Base-by-base conservation (phyloP, 2,888 invertebrate species). In the Neuroscelio doddi region DNA sequence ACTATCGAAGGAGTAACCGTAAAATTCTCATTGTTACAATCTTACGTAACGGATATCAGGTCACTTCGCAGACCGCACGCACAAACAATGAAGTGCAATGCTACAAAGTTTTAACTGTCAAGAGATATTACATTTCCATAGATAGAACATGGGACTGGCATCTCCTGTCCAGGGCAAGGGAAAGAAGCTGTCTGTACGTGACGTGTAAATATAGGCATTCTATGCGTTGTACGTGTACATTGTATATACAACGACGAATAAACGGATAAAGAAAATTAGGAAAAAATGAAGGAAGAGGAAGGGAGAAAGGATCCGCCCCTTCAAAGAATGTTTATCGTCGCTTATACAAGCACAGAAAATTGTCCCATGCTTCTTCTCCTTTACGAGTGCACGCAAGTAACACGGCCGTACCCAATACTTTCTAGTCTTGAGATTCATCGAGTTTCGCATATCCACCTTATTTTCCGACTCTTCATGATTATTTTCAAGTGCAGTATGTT, bases 251-350 rank as follows among this genome's bases (percentile, higher is more conserved):
- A 32, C 36, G n/a, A 10, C 30, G 38, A 46, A 45, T 41, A 15
- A 41, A 32, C 34, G 52, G 29, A 30, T 29, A 49, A 52, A 50
- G 45, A 57, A 32, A 27, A 53, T 27, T 38, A 34, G 55, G 39
- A 45, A 56, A 59, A 50, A 41, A 39, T 12, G 17, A n/a, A 46
- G 17, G 7, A 47, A 45, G 34, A 30, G 36, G 38, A 46, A 47
- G 39, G 45, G 26, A 29, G 24, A 44, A 14, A 44, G 26, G 27
- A 24, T 10, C 7, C 12, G 41, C 49, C 53, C 49, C 41, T 62
- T 66, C 52, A 45, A 69, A 69, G 64, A 55, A 50, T 64, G 72
- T 73, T 75, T 75, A 71, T 75, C 73, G 72, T 62, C 44, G 65
- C 69, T 73, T 70, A 67, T 57, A 63, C 68, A 70, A 72, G 51